phyloP scores from a whole-genome alignment of 1,140 invertebrate genomes.

The Conopomorpha cramerella region DNA sequence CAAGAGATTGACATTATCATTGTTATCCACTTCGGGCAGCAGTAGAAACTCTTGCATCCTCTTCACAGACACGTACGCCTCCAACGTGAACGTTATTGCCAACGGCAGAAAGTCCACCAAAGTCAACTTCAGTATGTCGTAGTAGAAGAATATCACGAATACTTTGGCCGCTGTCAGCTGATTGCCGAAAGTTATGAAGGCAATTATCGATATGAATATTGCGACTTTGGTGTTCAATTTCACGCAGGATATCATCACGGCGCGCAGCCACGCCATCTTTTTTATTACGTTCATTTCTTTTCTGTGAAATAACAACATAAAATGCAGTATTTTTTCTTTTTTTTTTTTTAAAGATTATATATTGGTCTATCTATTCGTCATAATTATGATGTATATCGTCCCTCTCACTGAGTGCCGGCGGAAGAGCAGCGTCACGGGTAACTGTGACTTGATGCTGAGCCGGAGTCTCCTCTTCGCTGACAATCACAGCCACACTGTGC shows the following conservation, averaged over 20 bases:
- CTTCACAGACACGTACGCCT: conserved; percentile 67
- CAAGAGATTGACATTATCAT: conserved; percentile 29
- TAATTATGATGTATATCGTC: no score
- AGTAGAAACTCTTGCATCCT: conserved; percentile 70
- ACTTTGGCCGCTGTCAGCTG: conserved; percentile 76
- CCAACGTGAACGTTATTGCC: conserved; percentile 64
- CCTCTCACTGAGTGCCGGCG: no score
- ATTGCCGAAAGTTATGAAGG: conserved; percentile 70
- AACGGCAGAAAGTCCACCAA: conserved; percentile 77
- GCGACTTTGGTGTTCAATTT: conserved; percentile 75
- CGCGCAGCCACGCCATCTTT: conserved; percentile 69
- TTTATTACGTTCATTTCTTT: conserved; percentile 72
- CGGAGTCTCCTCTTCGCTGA: no score
- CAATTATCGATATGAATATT: conserved; percentile 78
- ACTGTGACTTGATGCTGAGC: no score
- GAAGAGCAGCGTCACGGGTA: no score
- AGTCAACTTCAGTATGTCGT: conserved; percentile 71
- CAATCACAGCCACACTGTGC: no score
- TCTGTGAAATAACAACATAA: conserved; percentile 26
- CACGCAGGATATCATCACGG: conserved; percentile 69
- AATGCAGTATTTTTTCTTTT: conserved; percentile 3
- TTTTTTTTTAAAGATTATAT: no score
- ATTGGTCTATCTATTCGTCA: no score
- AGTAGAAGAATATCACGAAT: conserved; percentile 76
- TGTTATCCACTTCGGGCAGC: conserved; percentile 59